Evolutionary conservation across 2,797 vertebrate species (phyloP), one percentile per base, ranked within the genome.

Genomic region (Limosa lapponica): DNA sequence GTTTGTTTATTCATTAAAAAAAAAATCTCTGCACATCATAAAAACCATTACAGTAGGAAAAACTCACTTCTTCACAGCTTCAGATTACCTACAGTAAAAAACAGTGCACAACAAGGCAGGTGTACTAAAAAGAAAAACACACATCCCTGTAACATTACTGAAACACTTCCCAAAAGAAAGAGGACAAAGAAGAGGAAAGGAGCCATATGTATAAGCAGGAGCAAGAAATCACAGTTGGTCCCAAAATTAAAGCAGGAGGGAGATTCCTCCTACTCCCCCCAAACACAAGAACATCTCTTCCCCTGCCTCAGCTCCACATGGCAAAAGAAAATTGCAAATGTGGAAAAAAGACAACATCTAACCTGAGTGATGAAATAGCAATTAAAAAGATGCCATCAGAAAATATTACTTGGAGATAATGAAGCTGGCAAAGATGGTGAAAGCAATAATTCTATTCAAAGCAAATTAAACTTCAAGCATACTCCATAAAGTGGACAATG

Each of bases 331-430:
- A 95, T 14, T 82, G 66, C 58, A 66, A 88, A 69, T 10, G 24
- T n/a, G 28, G 11, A 13, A 41, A 55, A 61, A 39, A 48, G 23
- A 48, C 49, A 74, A 55, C 18, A 15, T 62, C 49, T n/a, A 92
- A 77, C 19, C 54, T 52, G 34, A 95, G 73, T 89, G 91, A 95
- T 91, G 55, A 95, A 96, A 96, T 6, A 86, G 82, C 88, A 91
- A 95, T 93, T 97, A 89, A 93, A 90, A 95, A 95, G 79, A 88
- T 92, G 94, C 41, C 91, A 93, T 82, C 73, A 70, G 67, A 89
- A 96, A 95, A 91, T 90, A 94, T 7, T 67, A 83, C 82, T 62
- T 28, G 39, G 36, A 93, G 66, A 69, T 94, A 96, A 97, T 64
- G 70, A 95, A 95, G 87, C 2, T 75, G 55, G 87, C 14, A 0